Conservation (phyloP, 1,140 invertebrate species). For the Calephelis nemesis region DNA sequence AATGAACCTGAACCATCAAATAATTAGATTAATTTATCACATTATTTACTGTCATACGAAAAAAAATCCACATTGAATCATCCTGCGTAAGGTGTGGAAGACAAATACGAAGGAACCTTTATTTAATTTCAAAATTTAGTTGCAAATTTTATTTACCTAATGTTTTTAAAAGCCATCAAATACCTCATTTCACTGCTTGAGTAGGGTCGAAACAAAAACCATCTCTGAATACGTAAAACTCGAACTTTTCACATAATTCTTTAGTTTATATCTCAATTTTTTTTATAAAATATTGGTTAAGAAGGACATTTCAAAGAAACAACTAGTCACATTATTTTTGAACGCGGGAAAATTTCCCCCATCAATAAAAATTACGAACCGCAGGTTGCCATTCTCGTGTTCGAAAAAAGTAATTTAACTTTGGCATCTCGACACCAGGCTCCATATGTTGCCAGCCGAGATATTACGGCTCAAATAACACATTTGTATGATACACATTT, state of each 20-base stretch:
- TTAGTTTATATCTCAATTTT: not conserved
- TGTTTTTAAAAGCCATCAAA: no score
- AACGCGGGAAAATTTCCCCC: slow-evolving; percentile 10
- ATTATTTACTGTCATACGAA: no score
- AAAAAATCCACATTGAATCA: no score
- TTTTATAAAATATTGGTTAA: not conserved
- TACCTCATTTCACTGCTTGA: not conserved
- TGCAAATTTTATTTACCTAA: no score
- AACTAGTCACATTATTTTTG: slow-evolving; percentile 10
- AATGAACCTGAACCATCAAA: no score
- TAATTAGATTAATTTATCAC: no score
- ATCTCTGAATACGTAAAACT: not conserved
- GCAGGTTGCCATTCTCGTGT: slow-evolving; percentile 14
- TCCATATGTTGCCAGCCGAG: slow-evolving; percentile 14
- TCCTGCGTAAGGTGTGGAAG: no score
- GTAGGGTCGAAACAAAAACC: slow-evolving; percentile 2
- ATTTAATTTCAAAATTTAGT: no score
- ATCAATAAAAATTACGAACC: slow-evolving; percentile 19
- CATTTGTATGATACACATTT: slow-evolving; percentile 1
- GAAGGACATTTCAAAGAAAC: slow-evolving; percentile 8
- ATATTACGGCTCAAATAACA: slow-evolving; percentile 13
- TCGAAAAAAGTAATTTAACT: slow-evolving; percentile 18
- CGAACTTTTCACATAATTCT: slow-evolving; percentile 12
- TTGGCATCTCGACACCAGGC: slow-evolving; percentile 15
- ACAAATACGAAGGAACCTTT: no score